These are phyloP conservation scores for Nymphalis urticae DNA, from an alignment of 2,888 invertebrate species.

Conservation along the genomic window DNA sequence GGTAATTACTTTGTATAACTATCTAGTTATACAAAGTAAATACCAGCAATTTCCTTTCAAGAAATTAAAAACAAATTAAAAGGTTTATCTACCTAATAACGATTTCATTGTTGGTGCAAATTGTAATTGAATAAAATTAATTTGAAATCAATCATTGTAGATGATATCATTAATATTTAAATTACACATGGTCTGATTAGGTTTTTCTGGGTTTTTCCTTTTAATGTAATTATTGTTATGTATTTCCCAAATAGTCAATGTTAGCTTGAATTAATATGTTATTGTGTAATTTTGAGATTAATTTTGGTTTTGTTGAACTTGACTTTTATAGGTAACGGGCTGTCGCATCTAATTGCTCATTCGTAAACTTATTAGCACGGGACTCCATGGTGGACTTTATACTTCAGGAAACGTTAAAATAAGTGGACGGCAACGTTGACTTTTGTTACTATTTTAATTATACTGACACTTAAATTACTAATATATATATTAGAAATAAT, in stretches of 20 bases:
- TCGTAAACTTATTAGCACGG: too few relatives aligned
- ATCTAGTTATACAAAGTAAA: too few relatives aligned
- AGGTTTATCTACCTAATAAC: neutral
- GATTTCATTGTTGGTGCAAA: neutral
- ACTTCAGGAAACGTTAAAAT: too few relatives aligned
- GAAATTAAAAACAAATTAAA: conserved; percentile 11
- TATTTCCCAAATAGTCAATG: neutral
- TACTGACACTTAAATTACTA: too few relatives aligned
- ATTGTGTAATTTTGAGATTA: neutral
- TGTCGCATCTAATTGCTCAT: too few relatives aligned
- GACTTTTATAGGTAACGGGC: too few relatives aligned
- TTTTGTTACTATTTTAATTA: too few relatives aligned
- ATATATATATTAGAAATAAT: too few relatives aligned
- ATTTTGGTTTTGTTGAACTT: neutral
- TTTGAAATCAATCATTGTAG: neutral
- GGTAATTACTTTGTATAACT: too few relatives aligned
- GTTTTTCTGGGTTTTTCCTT: conserved; percentile 38
- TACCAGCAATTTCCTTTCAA: conserved; percentile 19
- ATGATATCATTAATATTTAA: neutral
- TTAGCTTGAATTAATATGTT: neutral
- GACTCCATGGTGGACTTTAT: too few relatives aligned
- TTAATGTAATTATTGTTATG: conserved; percentile 36
- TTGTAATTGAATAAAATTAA: neutral
- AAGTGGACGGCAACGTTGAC: too few relatives aligned
- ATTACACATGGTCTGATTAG: conserved; percentile 27